phyloP scores from a whole-genome alignment of 2,113 vertebrate genomes.

The Seriola aureovittata region DNA sequence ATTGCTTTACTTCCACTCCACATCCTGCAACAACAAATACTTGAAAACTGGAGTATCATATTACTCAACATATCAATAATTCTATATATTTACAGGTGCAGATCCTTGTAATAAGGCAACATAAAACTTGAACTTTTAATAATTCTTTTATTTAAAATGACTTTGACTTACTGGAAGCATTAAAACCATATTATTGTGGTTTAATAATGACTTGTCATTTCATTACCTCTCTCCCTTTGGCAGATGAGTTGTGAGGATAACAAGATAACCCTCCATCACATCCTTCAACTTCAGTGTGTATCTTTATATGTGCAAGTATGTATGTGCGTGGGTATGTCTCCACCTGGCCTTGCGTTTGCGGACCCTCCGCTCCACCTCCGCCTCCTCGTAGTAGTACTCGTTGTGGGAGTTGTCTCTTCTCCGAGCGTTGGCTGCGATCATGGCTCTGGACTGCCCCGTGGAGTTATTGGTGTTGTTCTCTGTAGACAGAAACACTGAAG shows the following conservation, averaged over 20 bases:
- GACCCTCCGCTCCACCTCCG: constrained; percentile 91
- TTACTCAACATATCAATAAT: no score
- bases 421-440: constrained; percentile 90
- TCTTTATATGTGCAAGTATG: neutral
- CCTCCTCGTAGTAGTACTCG: constrained; percentile 95
- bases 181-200: no score
- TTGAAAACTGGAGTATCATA: no score
- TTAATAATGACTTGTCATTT: no score
- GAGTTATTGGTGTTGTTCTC: constrained; percentile 93
- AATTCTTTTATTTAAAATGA: no score
- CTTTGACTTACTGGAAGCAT: no score
- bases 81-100: no score
- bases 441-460: constrained; percentile 90
- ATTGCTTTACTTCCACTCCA: no score
- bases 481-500: constrained; percentile 48
- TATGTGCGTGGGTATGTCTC: neutral
- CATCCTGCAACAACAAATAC: no score
- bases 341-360: constrained; percentile 93
- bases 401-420: constrained; percentile 95
- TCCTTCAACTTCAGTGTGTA: neutral
- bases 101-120: no score
- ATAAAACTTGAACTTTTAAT: no score
- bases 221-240: no score
- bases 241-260: neutral
- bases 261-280: neutral